phyloP scores from a whole-genome alignment of 2,113 vertebrate species.

The Oreochromis niloticus region DNA sequence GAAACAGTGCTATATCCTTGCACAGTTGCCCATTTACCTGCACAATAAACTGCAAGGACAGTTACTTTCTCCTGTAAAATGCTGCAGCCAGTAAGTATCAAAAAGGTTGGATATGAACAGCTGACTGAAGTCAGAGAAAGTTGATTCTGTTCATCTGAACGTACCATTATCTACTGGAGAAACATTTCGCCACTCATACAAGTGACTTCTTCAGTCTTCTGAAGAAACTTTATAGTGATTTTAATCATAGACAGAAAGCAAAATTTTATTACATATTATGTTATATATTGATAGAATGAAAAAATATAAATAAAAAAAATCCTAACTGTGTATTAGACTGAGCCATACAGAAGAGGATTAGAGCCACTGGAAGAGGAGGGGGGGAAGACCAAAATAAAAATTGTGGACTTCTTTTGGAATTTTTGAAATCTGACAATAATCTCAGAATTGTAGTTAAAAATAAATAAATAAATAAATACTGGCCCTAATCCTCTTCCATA shows the following conservation, averaged over 20 bases:
- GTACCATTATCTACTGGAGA: not conserved
- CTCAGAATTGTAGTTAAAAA: not conserved
- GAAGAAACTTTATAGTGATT: not conserved
- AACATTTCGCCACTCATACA: not conserved
- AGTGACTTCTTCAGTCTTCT: not conserved
- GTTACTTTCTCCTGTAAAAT: not conserved
- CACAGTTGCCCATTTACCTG: not conserved
- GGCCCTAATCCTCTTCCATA: not conserved
- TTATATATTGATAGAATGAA: rapidly evolving
- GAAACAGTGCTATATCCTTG: not conserved
- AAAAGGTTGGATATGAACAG: not conserved
- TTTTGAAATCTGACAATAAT: rapidly evolving
- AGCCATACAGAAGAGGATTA: rapidly evolving
- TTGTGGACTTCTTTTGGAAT: not conserved
- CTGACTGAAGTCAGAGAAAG: not conserved
- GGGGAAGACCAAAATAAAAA: rapidly evolving
- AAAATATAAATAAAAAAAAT: not conserved
- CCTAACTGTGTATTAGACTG: not conserved
- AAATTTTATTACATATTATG: rapidly evolving
- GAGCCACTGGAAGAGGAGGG: not conserved
- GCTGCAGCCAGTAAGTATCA: not conserved
- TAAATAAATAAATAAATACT: not conserved
- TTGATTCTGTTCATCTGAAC: not conserved
- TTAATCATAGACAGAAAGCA: not conserved
- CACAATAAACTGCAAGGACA: not conserved